Conservation (phyloP, 1,140 invertebrate genomes). For the Lerema accius region DNA sequence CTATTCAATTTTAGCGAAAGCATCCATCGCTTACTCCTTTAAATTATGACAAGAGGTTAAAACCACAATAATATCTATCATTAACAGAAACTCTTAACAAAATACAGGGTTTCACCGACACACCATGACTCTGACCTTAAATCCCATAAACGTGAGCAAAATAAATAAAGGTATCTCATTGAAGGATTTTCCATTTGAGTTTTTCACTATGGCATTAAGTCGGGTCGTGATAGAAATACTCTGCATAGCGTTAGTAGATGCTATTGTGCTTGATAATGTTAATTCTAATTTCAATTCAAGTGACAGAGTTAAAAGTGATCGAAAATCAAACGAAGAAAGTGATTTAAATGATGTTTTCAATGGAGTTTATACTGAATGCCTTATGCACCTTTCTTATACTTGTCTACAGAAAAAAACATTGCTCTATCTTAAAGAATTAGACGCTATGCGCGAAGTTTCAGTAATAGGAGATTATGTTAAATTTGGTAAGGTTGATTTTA, state of each 20-base stretch:
- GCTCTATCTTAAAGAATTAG: slow-evolving; percentile 78
- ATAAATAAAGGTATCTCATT: slow-evolving; percentile 55
- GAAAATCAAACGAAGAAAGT: slow-evolving; percentile 33
- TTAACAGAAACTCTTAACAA: slow-evolving; percentile 13
- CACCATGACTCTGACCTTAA: slow-evolving; percentile 47
- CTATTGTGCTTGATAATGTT: slow-evolving; percentile 36
- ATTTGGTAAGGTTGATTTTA: slow-evolving; percentile 71
- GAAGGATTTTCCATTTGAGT: slow-evolving; percentile 55
- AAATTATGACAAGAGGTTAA: background rate
- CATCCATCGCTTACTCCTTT: too few species aligned
- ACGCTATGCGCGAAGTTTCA: slow-evolving; percentile 77
- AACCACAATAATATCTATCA: slow-evolving; percentile 24
- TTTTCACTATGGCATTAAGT: slow-evolving; percentile 45
- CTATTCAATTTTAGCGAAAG: too few species aligned
- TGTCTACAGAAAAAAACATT: slow-evolving; percentile 82
- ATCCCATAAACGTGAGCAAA: slow-evolving; percentile 56
- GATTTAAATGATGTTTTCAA: slow-evolving; percentile 61
- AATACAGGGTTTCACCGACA: slow-evolving; percentile 49
- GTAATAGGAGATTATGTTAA: slow-evolving; percentile 81
- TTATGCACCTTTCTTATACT: slow-evolving; percentile 76
- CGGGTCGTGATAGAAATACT: slow-evolving; percentile 43
- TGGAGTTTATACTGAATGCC: slow-evolving; percentile 79
- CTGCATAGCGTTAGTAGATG: slow-evolving; percentile 40
- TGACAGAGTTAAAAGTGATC: slow-evolving; percentile 35
- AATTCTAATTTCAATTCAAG: slow-evolving; percentile 29